Conservation (phyloP, 2,888 invertebrate genomes). For the Masnerella sp. region DNA sequence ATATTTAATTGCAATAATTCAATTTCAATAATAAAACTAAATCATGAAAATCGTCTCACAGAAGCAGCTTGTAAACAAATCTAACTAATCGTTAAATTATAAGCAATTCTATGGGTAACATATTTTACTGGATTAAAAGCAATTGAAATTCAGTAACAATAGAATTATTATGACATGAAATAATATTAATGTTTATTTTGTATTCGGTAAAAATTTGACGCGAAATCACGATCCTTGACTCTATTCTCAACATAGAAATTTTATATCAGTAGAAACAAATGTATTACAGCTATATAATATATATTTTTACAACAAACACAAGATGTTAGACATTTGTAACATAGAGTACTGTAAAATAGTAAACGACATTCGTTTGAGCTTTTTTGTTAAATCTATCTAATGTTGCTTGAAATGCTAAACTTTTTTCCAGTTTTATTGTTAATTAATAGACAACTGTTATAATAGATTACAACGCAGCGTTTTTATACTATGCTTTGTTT, state of each 20-base stretch:
- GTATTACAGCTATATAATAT: slow-evolving; percentile 31
- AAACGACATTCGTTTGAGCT: slow-evolving; percentile 8
- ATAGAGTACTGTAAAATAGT: slow-evolving; percentile 20
- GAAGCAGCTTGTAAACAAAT: slow-evolving; percentile 10
- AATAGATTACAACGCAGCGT: not conserved
- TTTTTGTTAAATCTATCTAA: slow-evolving; percentile 23
- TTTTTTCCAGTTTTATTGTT: slow-evolving; percentile 21
- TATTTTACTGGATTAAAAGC: slow-evolving; percentile 26
- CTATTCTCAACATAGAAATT: slow-evolving; percentile 17
- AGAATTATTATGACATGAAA: not conserved
- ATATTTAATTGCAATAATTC: no score
- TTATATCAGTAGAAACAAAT: slow-evolving; percentile 35
- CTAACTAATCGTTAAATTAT: slow-evolving; percentile 13
- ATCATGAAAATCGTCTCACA: slow-evolving; percentile 3
- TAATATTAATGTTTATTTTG: no score
- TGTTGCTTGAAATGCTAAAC: slow-evolving; percentile 7
- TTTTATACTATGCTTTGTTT: slow-evolving; percentile 2
- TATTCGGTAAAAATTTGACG: slow-evolving; percentile 10
- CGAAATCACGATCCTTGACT: slow-evolving; percentile 18
- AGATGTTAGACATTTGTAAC: slow-evolving; percentile 32
- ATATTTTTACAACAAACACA: slow-evolving; percentile 39
- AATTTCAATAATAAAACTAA: no score
- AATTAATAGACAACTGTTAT: not conserved
- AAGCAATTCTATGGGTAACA: slow-evolving; percentile 9
- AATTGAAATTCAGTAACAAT: slow-evolving; percentile 24